A percentile compares a stretch with the other conserved stretches of the same genome.
These are phyloP conservation scores for Urocitellus parryii DNA, from an alignment of 2,113 vertebrate species.

Conservation along the genomic window DNA sequence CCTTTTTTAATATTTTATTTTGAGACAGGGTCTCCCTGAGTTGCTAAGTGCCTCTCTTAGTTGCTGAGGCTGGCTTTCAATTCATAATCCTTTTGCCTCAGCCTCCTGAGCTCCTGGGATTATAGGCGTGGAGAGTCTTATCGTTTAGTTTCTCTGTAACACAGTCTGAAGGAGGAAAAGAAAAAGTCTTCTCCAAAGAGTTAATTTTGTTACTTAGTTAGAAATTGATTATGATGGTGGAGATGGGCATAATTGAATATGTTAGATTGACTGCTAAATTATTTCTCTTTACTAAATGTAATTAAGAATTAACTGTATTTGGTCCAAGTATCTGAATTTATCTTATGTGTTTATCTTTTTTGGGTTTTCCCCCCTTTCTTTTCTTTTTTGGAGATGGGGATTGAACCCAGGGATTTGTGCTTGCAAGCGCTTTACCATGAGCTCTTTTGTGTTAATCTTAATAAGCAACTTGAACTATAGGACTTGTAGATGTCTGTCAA, in stretches of 20 bases:
- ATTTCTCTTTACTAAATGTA: conserved; percentile 21
- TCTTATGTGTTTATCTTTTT: too few relatives aligned
- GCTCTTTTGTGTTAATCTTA: background rate
- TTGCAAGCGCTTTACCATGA: background rate
- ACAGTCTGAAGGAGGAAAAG: background rate
- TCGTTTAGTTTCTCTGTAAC: conserved; percentile 60
- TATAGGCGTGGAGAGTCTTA: background rate
- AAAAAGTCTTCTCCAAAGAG: conserved; percentile 37
- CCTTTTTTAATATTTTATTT: too few relatives aligned
- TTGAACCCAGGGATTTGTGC: too few relatives aligned
- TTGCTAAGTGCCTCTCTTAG: too few relatives aligned
- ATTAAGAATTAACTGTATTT: background rate
- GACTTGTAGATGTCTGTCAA: background rate
- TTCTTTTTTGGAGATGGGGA: background rate
- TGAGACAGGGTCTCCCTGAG: too few relatives aligned
- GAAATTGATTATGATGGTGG: background rate
- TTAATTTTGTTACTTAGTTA: conserved; percentile 46
- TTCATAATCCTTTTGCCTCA: too few relatives aligned
- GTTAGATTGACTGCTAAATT: conserved; percentile 46
- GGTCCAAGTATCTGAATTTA: background rate
- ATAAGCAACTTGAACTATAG: conserved; percentile 2
- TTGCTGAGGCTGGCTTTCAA: too few relatives aligned
- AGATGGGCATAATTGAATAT: conserved; percentile 16
- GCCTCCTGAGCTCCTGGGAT: too few relatives aligned
- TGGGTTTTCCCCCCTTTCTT: background rate